These are phyloP conservation scores for Limnephilus auricula DNA, from an alignment of 2,888 invertebrate genomes.

Conservation along the genomic window DNA sequence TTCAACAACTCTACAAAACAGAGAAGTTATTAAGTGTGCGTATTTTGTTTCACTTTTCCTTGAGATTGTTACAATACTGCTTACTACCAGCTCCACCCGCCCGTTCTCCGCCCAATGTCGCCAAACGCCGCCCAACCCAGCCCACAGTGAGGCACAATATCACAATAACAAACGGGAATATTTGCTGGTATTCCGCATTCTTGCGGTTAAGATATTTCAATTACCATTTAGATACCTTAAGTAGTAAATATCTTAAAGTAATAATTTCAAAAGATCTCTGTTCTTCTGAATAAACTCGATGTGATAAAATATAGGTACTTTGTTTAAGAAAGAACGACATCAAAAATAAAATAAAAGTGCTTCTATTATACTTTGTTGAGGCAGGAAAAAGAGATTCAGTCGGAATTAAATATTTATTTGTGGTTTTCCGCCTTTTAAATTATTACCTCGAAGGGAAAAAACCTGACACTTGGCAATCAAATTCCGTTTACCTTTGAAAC, in stretches of 20 bases:
- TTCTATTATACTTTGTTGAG: neutral
- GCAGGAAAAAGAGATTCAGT: neutral
- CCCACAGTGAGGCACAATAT: constrained; percentile 35
- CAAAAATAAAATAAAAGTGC: no score
- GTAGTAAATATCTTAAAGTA: constrained; percentile 7
- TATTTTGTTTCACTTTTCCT: constrained; percentile 44
- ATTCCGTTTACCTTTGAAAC: neutral
- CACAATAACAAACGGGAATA: neutral
- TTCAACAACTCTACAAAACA: constrained; percentile 34
- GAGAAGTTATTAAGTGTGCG: constrained; percentile 27
- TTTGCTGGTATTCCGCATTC: constrained; percentile 19
- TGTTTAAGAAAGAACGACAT: neutral
- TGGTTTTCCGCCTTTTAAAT: neutral
- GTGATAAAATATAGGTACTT: neutral
- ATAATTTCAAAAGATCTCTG: neutral
- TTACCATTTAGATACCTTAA: constrained; percentile 18
- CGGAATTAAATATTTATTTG: neutral
- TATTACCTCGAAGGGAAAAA: neutral
- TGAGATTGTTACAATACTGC: constrained; percentile 38
- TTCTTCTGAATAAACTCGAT: neutral
- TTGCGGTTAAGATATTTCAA: constrained; percentile 47
- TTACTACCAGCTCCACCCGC: no score
- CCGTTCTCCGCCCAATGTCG: no score
- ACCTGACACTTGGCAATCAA: neutral
- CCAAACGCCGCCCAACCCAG: neutral